Percentiles rank a stretch among this genome's conserved stretches.
phyloP scores from a whole-genome alignment of 2,888 invertebrate genomes.

The Andrena fulva region DNA sequence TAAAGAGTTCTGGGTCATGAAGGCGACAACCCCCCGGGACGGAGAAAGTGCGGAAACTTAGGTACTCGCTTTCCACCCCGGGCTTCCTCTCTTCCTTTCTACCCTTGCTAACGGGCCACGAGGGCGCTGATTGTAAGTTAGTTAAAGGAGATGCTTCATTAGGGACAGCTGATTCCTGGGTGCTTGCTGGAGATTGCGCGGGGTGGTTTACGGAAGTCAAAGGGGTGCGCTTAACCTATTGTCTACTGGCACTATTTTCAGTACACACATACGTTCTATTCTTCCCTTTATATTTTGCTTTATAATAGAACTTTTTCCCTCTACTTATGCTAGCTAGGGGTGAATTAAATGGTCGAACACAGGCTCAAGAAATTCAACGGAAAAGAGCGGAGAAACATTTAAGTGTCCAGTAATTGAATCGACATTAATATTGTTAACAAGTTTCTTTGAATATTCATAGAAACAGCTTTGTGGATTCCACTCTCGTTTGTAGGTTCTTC shows the following conservation, averaged over 20 bases:
- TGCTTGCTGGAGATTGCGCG: background rate
- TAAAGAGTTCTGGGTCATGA: conserved; percentile 82
- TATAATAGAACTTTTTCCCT: too few species aligned
- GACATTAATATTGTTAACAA: too few species aligned
- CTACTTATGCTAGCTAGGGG: too few species aligned
- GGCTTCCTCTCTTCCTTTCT: conserved; percentile 34
- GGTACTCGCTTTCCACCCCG: conserved; percentile 71
- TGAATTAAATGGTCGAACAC: too few species aligned
- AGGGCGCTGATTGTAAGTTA: conserved; percentile 83
- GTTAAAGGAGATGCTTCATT: conserved; percentile 84
- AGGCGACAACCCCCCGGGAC: conserved; percentile 67
- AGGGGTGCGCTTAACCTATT: background rate
- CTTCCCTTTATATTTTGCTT: too few species aligned
- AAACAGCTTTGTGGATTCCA: too few species aligned
- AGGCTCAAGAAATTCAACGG: too few species aligned
- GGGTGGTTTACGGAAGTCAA: background rate
- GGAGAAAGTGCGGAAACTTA: conserved; percentile 79
- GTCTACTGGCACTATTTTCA: background rate
- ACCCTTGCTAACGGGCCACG: conserved; percentile 53
- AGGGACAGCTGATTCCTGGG: conserved; percentile 73
- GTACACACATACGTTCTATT: too few species aligned
- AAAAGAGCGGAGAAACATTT: too few species aligned
- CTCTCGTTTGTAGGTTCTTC: too few species aligned
- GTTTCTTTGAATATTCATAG: too few species aligned
- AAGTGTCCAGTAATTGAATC: too few species aligned